Evolutionary conservation across 2,888 invertebrate species (phyloP).

Genomic region (Agonum fuliginosum): DNA sequence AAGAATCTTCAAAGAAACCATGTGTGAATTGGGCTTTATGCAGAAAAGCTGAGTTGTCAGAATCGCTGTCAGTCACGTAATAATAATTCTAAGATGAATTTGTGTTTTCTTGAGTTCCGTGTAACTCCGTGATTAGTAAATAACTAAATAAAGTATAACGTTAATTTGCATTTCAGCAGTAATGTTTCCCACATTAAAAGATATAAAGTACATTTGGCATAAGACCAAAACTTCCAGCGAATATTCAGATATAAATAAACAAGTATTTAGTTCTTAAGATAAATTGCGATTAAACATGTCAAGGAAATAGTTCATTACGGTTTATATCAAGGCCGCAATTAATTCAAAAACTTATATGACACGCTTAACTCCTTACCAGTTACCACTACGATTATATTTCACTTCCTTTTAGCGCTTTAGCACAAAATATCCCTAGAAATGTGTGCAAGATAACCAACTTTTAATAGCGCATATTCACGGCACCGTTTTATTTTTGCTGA

Average conservation of each 20-base stretch:
- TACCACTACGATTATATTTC: conserved; percentile 42
- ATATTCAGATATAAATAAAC: conserved; percentile 47
- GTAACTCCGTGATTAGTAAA: background rate
- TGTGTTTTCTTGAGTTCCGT: background rate
- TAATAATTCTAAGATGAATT: too few relatives aligned
- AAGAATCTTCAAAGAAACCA: too few relatives aligned
- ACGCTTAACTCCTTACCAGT: conserved; percentile 52
- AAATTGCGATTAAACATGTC: conserved; percentile 57
- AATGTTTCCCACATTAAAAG: conserved; percentile 31
- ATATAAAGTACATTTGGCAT: conserved; percentile 51
- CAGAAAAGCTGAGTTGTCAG: too few relatives aligned
- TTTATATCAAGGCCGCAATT: conserved; percentile 55
- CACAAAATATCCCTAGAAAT: conserved; percentile 34
- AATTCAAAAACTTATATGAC: conserved; percentile 59
- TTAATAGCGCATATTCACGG: conserved; percentile 31
- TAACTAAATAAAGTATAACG: background rate
- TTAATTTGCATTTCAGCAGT: conserved; percentile 2
- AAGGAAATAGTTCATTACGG: conserved; percentile 58
- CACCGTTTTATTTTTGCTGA: conserved; percentile 20
- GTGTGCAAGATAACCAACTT: conserved; percentile 43
- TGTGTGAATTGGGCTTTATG: too few relatives aligned
- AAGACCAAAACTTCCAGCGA: conserved; percentile 44
- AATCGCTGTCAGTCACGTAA: too few relatives aligned
- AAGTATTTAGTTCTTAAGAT: conserved; percentile 54
- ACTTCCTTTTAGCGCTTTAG: too few relatives aligned